Evolutionary conservation across 2,888 invertebrate genomes (phyloP).

Genomic region (Lasius fuliginosus): DNA sequence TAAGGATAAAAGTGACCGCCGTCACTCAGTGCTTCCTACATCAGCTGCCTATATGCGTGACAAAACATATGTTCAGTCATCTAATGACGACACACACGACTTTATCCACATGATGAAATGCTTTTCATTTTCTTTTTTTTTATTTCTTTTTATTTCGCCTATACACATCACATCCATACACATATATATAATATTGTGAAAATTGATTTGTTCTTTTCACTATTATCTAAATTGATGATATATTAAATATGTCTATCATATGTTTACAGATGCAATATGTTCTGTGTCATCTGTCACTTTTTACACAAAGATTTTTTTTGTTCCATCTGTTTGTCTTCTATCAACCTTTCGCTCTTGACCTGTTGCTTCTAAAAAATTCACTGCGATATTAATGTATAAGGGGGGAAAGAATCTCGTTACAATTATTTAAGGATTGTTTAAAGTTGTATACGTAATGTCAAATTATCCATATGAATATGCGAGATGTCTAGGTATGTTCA

Average conservation of each 20-base stretch:
- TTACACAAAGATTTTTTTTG: not conserved
- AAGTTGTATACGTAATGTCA: constrained; percentile 62
- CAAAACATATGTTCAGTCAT: not conserved
- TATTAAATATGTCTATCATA: not conserved
- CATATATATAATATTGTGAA: not conserved
- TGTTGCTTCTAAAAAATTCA: constrained; percentile 55
- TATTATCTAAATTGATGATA: not conserved
- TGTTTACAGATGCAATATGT: not conserved
- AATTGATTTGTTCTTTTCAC: not conserved
- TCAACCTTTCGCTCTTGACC: constrained; percentile 36
- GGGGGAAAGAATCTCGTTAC: constrained; percentile 31
- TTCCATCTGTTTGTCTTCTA: not conserved
- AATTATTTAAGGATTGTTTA: constrained; percentile 23
- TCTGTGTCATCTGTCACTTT: constrained; percentile 39
- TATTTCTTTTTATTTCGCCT: not conserved
- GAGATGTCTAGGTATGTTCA: constrained; percentile 75
- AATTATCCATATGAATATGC: constrained; percentile 75
- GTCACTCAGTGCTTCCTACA: not conserved
- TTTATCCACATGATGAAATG: not conserved
- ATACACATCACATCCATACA: too few relatives aligned
- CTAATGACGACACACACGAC: not conserved
- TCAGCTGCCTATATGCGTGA: not conserved
- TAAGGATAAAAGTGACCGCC: constrained; percentile 15
- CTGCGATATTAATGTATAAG: not conserved
- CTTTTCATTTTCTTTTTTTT: not conserved